These are phyloP conservation scores for Xenopus laevis DNA, from an alignment of 2,113 vertebrate species.

Conservation along the genomic window DNA sequence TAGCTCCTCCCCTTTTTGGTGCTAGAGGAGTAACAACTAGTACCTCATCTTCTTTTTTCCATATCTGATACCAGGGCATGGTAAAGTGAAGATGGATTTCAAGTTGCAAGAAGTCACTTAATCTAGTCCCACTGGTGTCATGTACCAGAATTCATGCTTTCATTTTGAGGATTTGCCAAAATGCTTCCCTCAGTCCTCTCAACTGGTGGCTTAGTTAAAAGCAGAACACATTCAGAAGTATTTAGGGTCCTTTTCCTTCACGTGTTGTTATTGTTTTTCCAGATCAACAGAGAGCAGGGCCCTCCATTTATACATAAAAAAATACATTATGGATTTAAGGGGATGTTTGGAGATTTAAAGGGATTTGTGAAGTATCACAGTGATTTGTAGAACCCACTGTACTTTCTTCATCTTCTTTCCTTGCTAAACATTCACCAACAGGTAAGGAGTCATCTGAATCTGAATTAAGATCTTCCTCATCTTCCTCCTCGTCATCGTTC, in stretches of 20 bases:
- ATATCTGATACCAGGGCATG: not conserved
- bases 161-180: constrained; percentile 14
- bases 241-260: constrained; percentile 61
- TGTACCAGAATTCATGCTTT: constrained; percentile 31
- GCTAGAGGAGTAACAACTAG: constrained; percentile 10
- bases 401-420: constrained; percentile 71
- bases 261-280: constrained; percentile 58
- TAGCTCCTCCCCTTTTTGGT: not conserved
- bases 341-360: too few species aligned
- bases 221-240: constrained; percentile 19
- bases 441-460: constrained; percentile 92
- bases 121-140: constrained; percentile 25
- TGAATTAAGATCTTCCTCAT: constrained; percentile 77
- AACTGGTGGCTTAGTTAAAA: constrained; percentile 26
- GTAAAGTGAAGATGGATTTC: constrained; percentile 11
- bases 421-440: constrained; percentile 63
- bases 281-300: constrained; percentile 39
- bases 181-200: constrained; percentile 20
- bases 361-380: constrained; percentile 68
- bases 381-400: constrained; percentile 76
- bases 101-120: constrained; percentile 21
- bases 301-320: constrained; percentile 43
- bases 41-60: constrained; percentile 3
- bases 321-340: constrained; percentile 57
- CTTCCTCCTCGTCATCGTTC: constrained; percentile 63